phyloP scores from a whole-genome alignment of 1,140 invertebrate genomes.

The Cyclina sinensis region DNA sequence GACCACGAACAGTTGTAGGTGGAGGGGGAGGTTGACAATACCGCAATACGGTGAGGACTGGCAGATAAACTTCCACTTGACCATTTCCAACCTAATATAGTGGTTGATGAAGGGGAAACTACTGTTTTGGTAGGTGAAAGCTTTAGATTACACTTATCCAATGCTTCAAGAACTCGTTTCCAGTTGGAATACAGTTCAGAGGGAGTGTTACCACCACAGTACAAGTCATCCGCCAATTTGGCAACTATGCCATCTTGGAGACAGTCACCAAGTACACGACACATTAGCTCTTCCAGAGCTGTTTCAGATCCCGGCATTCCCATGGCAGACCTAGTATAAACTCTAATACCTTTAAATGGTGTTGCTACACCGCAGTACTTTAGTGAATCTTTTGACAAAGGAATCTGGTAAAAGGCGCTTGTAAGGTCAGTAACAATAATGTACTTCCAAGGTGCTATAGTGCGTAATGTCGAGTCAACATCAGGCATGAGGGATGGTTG shows the following conservation, averaged over 20 bases:
- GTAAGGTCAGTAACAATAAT: constrained; percentile 66
- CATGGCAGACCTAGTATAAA: constrained; percentile 66
- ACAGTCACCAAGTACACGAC: constrained; percentile 55
- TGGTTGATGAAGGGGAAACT: constrained; percentile 46
- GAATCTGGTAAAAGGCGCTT: constrained; percentile 68
- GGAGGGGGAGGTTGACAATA: constrained; percentile 38
- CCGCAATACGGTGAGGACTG: constrained; percentile 61
- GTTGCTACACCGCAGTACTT: constrained; percentile 69
- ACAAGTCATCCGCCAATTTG: constrained; percentile 41
- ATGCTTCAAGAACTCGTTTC: constrained; percentile 11
- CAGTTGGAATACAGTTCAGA: constrained; percentile 54
- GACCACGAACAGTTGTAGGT: constrained; percentile 41
- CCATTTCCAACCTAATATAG: constrained; percentile 69
- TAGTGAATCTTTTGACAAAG: constrained; percentile 40
- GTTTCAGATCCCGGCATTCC: constrained; percentile 63
- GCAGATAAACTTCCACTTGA: constrained; percentile 53
- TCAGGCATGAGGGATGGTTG: constrained; percentile 70
- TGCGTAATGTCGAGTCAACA: constrained; percentile 56
- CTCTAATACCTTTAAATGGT: constrained; percentile 63
- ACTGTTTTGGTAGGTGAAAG: constrained; percentile 60
- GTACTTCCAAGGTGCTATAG: constrained; percentile 67
- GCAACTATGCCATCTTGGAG: constrained; percentile 53
- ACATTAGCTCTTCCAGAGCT: no score
- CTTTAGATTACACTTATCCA: constrained; percentile 33
- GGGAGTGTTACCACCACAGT: constrained; percentile 36